Evolutionary conservation across 1,140 invertebrate species (phyloP), one percentile per base, ranked within the genome.

Genomic region (Polyergus mexicanus): DNA sequence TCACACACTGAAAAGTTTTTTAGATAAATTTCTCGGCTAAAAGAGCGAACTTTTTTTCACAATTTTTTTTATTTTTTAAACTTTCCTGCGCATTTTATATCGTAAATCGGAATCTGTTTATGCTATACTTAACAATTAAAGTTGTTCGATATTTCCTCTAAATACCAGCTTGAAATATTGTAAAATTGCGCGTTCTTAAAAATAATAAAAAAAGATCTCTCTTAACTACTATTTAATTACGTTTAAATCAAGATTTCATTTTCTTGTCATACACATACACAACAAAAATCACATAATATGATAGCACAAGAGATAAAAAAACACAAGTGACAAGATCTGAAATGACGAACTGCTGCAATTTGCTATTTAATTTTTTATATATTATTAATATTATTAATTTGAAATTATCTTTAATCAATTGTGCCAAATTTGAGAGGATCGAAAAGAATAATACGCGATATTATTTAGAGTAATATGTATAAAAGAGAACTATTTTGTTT

Each of bases 271-370:
- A 51, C 25, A 84, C 6, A 13, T 41, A 16, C 7, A 28, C 19
- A 72, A 72, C n/a, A 25, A 74, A 6, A 80, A n/a, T 16, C 44
- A 66, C 41, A n/a, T 38, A 25, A n/a, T 38, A 25, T 16, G 51
- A 38, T 38, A 38, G 54, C 32, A 69, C 44, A 25, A 10, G 68
- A n/a, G 2, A 41, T 25, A 56, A 13, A 4, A 3, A 4, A 38
- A 8, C n/a, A 22, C n/a, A 13, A 80, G 22, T 66, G 13, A 51
- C 13, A 51, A 68, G 19, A 2, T 38, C 22, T 38, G n/a, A 38
- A 38, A 56, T 58, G 38, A 54, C 10, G 1, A 63, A 5, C 28
- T 56, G 51, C 10, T 1, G 16, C 25, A 44, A n/a, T n/a, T 62
- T 41, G 16, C 38, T 25, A 11, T 62, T 62, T n/a, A 7, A 77